Percentiles rank a stretch among this genome's conserved stretches.
Conservation (phyloP, 2,113 vertebrate genomes). For the Alethe diademata region DNA sequence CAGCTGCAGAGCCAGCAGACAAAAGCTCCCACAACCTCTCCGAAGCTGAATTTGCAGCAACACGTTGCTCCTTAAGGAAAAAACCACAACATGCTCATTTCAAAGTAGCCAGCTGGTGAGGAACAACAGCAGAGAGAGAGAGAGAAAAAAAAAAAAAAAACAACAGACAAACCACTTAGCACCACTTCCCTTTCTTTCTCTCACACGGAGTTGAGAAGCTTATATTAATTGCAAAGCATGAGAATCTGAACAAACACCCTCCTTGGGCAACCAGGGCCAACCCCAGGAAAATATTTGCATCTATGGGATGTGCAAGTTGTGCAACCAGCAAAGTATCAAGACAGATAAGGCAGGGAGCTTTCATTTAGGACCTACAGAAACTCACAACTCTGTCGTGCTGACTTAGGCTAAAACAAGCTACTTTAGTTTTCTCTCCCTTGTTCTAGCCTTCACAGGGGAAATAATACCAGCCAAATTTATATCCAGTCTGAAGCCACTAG, state of each 20-base stretch:
- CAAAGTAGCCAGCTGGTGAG: constrained; percentile 6
- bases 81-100: background rate
- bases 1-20: rapidly evolving
- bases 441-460: background rate
- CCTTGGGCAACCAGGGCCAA: constrained; percentile 13
- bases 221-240: constrained; percentile 43
- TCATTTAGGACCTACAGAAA: background rate
- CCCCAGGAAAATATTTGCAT: constrained; percentile 17
- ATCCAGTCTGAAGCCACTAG: background rate
- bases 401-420: background rate
- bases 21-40: background rate
- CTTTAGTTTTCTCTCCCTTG: background rate
- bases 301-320: background rate
- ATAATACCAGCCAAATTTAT: background rate
- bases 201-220: background rate
- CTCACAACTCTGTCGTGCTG: rapidly evolving
- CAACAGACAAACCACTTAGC: background rate
- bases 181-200: constrained; percentile 15
- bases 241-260: constrained; percentile 28
- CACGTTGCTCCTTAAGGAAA: background rate
- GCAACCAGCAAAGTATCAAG: background rate
- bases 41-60: background rate
- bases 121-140: background rate
- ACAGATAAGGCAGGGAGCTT: constrained; percentile 8
- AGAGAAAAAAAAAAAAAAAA: background rate